Percentiles rank a stretch among this genome's conserved stretches.
These are phyloP conservation scores for Tympanoctomys barrerae DNA, from an alignment of 2,797 vertebrate genomes.

Conservation along the genomic window DNA sequence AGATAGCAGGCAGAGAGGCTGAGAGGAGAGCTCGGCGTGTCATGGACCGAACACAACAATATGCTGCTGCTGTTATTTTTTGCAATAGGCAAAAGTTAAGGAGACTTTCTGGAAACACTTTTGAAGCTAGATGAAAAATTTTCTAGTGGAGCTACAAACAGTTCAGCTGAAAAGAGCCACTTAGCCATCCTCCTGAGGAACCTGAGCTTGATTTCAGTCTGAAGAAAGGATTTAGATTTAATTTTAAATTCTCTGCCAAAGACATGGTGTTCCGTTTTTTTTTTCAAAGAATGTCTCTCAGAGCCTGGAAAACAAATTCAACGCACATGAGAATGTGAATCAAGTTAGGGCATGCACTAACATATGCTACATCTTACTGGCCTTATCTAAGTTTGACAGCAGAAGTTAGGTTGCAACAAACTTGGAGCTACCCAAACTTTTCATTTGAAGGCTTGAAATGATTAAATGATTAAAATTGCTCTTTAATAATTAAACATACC, in stretches of 20 bases:
- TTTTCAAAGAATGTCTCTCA: slow-evolving; percentile 50
- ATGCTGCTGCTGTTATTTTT: background rate
- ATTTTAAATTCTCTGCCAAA: slow-evolving; percentile 75
- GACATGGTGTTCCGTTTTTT: slow-evolving; percentile 57
- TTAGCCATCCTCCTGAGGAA: slow-evolving; percentile 62
- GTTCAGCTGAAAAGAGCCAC: background rate
- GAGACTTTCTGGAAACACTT: slow-evolving; percentile 14
- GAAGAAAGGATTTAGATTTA: slow-evolving; percentile 69
- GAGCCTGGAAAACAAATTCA: slow-evolving; percentile 68
- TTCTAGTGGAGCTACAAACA: slow-evolving; percentile 42
- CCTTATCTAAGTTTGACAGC: slow-evolving; percentile 56
- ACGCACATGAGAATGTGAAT: slow-evolving; percentile 67
- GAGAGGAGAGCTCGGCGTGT: background rate
- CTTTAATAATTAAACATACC: slow-evolving; percentile 81
- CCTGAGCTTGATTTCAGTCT: slow-evolving; percentile 54
- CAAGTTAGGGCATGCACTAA: slow-evolving; percentile 59
- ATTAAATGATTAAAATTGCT: slow-evolving; percentile 78
- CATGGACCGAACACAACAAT: background rate
- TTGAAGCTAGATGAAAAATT: slow-evolving; percentile 45
- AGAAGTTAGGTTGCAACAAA: slow-evolving; percentile 68
- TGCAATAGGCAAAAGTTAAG: slow-evolving; percentile 25
- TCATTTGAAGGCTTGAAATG: slow-evolving; percentile 69
- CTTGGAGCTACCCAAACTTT: slow-evolving; percentile 64
- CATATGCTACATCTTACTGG: slow-evolving; percentile 69
- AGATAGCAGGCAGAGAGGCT: background rate